These are phyloP conservation scores for Gymnobelideus leadbeateri DNA, from an alignment of 2,113 vertebrate species.

Conservation along the genomic window DNA sequence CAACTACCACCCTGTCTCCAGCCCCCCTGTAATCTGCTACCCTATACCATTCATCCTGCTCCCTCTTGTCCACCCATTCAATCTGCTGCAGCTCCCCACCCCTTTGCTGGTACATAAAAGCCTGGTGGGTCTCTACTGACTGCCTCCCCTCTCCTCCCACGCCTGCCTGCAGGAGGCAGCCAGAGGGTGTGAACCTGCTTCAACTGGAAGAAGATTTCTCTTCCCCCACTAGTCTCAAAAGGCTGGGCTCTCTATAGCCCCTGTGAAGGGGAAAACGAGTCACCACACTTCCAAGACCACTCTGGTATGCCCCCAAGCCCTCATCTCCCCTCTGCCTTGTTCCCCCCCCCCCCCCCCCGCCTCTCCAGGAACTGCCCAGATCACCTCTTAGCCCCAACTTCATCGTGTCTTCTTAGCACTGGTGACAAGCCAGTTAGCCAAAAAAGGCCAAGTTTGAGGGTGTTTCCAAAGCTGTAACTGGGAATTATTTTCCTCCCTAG, in stretches of 20 bases:
- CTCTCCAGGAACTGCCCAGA: not conserved
- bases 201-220: not conserved
- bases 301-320: not conserved
- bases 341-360: not conserved
- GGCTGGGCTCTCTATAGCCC: not conserved
- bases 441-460: not conserved
- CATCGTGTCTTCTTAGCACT: not conserved
- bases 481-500: not conserved
- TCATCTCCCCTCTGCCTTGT: not conserved
- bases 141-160: not conserved
- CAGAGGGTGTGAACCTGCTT: not conserved
- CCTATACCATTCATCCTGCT: not conserved
- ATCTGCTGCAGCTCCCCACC: not conserved
- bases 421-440: not conserved
- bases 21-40: not conserved
- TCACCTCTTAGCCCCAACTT: not conserved
- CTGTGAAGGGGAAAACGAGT: not conserved
- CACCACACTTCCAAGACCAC: not conserved
- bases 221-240: not conserved
- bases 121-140: not conserved
- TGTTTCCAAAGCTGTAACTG: not conserved
- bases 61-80: not conserved
- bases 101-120: not conserved
- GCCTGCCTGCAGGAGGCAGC: not conserved
- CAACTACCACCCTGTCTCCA: constrained; percentile 1